A percentile compares a stretch with the other conserved stretches of the same genome.
Conservation (phyloP, 2,888 invertebrate species). For the Cerceris rybyensis region DNA sequence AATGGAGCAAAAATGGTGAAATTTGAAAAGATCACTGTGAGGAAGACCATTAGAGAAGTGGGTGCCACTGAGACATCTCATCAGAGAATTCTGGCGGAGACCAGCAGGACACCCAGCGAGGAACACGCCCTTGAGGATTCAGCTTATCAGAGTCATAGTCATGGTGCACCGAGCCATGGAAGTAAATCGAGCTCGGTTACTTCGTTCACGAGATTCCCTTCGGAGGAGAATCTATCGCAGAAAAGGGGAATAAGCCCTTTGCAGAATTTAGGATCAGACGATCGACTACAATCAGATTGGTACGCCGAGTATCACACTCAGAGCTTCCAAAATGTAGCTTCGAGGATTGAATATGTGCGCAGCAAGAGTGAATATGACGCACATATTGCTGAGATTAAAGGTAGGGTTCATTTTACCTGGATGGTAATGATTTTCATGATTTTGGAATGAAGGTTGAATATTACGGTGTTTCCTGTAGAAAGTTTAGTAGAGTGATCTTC, state of each 20-base stretch:
- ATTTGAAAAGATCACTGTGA: conserved; percentile 88
- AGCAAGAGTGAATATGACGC: conserved; percentile 93
- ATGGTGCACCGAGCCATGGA: conserved; percentile 79
- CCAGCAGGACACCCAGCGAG: conserved; percentile 84
- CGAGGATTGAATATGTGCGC: conserved; percentile 88
- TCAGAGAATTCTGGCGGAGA: conserved; percentile 54
- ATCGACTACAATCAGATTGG: conserved; percentile 83
- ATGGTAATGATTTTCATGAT: not conserved
- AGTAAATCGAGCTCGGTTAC: conserved; percentile 83
- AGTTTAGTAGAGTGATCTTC: too few relatives aligned
- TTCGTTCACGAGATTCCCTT: conserved; percentile 83
- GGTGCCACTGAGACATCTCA: conserved; percentile 25
- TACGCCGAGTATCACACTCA: conserved; percentile 84
- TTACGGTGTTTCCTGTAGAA: not conserved
- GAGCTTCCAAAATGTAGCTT: conserved; percentile 86
- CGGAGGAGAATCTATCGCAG: conserved; percentile 83
- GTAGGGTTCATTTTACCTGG: conserved; percentile 81
- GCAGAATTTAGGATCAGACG: conserved; percentile 71
- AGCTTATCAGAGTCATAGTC: conserved; percentile 84
- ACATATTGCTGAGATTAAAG: conserved; percentile 93
- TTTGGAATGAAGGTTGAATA: not conserved
- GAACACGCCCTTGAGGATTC: conserved; percentile 84
- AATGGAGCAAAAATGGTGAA: conserved; percentile 87
- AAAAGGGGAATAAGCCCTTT: conserved; percentile 50
- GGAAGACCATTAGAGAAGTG: conserved; percentile 85